Base-by-base conservation (phyloP, 2,888 invertebrate genomes). In the Zhengitettix transpicula region DNA sequence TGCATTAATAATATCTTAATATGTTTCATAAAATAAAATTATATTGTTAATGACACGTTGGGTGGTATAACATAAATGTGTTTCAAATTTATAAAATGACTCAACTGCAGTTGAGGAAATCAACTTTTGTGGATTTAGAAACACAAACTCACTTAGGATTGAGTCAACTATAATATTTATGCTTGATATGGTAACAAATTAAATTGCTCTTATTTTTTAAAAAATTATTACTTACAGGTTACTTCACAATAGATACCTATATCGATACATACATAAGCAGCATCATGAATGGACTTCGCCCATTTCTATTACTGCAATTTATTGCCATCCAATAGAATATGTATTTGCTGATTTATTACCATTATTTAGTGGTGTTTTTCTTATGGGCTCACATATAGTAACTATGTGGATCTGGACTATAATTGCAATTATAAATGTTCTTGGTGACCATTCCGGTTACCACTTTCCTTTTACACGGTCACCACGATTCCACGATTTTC, bases 251-350 rank as follows among this genome's bases (percentile, higher is more conserved):
- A 73, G 73, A 3, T 60, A 63, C 12, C 64, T 78, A 42, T 79
- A 78, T 71, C 75, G 74, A 63, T 67, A 73, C 65, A 71, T 78
- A 61, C 78, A 79, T 69, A 78, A 79, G 67, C 67, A 70, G 52
- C 78, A 78, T 66, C 78, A 78, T 65, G 78, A 79, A 66, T 79
- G 77, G 77, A 75, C 74, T 3, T 74, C 78, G 1, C 77, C 78
- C 12, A 74, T 78, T 55, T 74, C 77, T n/a, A 67, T 77, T 44
- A 69, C 74, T 0, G 69, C 73, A 17, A 63, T 76, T 40, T 77
- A 77, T 65, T 72, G 74, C 58, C 77, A 77, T 65, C 77, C 77
- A 1, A 42, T 77, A 16, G 77, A 77, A 64, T 75, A 78, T 65
- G 60, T 74, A 14, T 41, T 78, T 16, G 72, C 75, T 54, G 78